Conservation (phyloP, 2,888 invertebrate species). For the Clusia tigrina region DNA sequence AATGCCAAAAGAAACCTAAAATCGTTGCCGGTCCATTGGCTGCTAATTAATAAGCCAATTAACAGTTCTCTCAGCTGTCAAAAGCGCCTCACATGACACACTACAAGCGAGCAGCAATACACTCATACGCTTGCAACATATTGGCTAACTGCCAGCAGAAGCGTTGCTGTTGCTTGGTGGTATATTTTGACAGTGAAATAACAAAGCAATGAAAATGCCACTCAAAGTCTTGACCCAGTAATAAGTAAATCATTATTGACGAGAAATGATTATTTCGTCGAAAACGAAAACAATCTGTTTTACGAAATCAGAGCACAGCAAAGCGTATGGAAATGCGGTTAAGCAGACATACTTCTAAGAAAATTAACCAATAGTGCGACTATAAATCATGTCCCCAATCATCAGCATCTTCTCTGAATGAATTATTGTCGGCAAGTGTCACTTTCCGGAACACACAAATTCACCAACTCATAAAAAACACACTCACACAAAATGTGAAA, state of each 20-base stretch:
- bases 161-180: too few species aligned
- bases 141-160: too few species aligned
- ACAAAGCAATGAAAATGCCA: too few species aligned
- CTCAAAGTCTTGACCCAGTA: neutral
- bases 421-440: conserved; percentile 21
- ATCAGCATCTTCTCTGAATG: conserved; percentile 10
- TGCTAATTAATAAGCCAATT: neutral
- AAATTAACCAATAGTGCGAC: too few species aligned
- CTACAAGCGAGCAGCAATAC: neutral
- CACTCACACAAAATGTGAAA: too few species aligned
- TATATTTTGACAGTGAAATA: too few species aligned
- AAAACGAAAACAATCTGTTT: neutral
- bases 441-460: neutral
- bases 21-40: neutral
- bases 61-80: conserved; percentile 5
- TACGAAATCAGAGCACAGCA: neutral
- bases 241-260: neutral
- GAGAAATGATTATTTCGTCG: neutral
- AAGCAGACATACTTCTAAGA: too few species aligned
- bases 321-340: neutral
- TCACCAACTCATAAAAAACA: too few species aligned
- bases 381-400: too few species aligned
- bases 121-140: neutral
- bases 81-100: neutral
- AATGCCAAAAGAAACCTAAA: neutral